Evolutionary conservation across 2,888 invertebrate genomes (phyloP), one percentile per base, ranked within the genome.

Genomic region (Leptinotarsa haldemani): DNA sequence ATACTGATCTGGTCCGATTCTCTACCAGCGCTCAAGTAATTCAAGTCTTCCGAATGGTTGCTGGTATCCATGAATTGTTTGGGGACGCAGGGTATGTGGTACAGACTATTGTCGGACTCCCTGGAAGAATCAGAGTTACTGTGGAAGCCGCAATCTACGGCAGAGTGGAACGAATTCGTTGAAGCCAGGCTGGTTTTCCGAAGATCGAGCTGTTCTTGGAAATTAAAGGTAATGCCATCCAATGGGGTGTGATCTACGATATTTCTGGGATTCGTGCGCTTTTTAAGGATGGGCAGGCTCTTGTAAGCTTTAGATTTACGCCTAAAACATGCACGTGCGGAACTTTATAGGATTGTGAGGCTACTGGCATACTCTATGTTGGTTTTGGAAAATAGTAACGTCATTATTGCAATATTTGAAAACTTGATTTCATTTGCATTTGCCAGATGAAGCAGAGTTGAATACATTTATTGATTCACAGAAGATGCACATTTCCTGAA

Each of bases 1-100:
- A 92, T 87, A 84, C 91, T 91, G 83, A 91, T 89, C 84, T 91
- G 90, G 83, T 92, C 92, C 48, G 89, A 88, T 81, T 91, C 91
- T 75, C 90, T 87, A 75, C 87, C 87, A 66, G 88, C 87, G 80
- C 88, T 89, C 79, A 89, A 79, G 78, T 84, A 87, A 73, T 85
- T 83, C 79, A 90, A 83, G 80, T 91, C 91, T 80, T 91, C 91
- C 61, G 90, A 90, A 81, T 89, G 88, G 80, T 88, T 89, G 84
- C 90, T 90, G 74, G 89, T 88, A 80, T 90, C 90, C 88, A 89
- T 88, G 81, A 90, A 88, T 74, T 89, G 89, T 80, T 89, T 90
- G 66, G 90, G 89, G 71, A 88, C 88, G 78, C 90, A 88, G 71
- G 90, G 90, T 77, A 89, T 89, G 82, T 90, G 90, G 85, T 90